Evolutionary conservation across 2,888 invertebrate genomes (phyloP).

Genomic region (Byasa hedistus): DNA sequence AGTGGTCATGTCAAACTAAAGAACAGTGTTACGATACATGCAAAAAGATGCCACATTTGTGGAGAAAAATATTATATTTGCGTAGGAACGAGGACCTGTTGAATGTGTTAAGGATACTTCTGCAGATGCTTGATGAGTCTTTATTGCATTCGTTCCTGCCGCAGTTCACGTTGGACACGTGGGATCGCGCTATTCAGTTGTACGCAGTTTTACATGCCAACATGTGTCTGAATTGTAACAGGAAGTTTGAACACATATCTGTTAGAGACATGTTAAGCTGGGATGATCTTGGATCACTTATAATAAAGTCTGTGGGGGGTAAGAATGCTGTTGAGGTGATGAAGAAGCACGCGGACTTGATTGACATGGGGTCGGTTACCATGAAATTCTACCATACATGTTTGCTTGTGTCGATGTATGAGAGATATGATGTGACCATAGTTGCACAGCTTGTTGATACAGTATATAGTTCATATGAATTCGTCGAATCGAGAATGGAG

Average conservation of each 20-base stretch:
- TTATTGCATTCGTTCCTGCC: slow-evolving; percentile 77
- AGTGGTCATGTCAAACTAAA: slow-evolving; percentile 63
- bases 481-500: slow-evolving; percentile 62
- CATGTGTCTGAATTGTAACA: slow-evolving; percentile 82
- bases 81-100: slow-evolving; percentile 72
- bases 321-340: slow-evolving; percentile 79
- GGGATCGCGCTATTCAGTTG: slow-evolving; percentile 79
- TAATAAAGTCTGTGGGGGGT: slow-evolving; percentile 82
- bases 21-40: slow-evolving; percentile 77
- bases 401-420: slow-evolving; percentile 70
- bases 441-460: slow-evolving; percentile 60
- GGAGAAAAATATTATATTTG: slow-evolving; percentile 79
- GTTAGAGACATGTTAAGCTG: slow-evolving; percentile 78
- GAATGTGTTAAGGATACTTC: slow-evolving; percentile 75
- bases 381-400: slow-evolving; percentile 81
- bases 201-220: slow-evolving; percentile 79
- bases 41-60: slow-evolving; percentile 82
- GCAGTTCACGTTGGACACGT: slow-evolving; percentile 79
- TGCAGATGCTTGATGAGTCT: slow-evolving; percentile 81
- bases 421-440: slow-evolving; percentile 61
- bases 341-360: slow-evolving; percentile 73
- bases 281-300: slow-evolving; percentile 79
- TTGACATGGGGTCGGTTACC: slow-evolving; percentile 80
- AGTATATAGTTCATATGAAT: slow-evolving; percentile 62
- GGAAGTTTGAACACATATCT: slow-evolving; percentile 64